Base-by-base conservation (phyloP, 1,140 invertebrate genomes). In the Subanguina moxae region DNA sequence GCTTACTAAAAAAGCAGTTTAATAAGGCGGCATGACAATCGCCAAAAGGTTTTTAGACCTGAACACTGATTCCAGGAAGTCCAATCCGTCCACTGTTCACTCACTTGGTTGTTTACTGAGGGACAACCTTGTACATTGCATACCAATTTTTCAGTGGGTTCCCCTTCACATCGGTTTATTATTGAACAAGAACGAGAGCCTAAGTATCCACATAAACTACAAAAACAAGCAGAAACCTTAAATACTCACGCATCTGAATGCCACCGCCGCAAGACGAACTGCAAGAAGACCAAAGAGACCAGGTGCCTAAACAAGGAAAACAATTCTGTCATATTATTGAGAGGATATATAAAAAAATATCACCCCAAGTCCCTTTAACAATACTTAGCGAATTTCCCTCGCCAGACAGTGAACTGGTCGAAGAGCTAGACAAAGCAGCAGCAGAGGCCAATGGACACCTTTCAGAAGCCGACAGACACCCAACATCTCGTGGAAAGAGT, bases 81-180 rank as follows among this genome's bases (percentile, higher is more conserved):
- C 80, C 80, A 82, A 13, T 78, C 76, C 5, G 70, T 77, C 80
- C 80, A 82, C n/a, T 75, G 68, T 46, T 78, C 78, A 19, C 46
- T 38, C 11, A 23, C 19, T 52, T 68, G 27, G 48, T 32, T 21
- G 64, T 57, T 17, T 59, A 30, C 32, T 56, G 28, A 58, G 15
- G 79, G 81, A 68, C 80, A 82, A n/a, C 58, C 65, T 25, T 78
- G 68, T 28, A 23, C 21, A 13, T 70, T 68, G 42, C 80, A 82
- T 0, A 52, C 25, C 1, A 69, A 67, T 28, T 62, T 64, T 62
- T 82, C 78, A 7, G 56, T 77, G 48, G 74, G 66, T 45, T 61
- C 65, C 57, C 80, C 80, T 27, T 73, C 74, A 63, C 80, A 82
- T 7, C 67, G 64, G 46, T 80, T 80, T 3, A 30, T 57, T 52